A percentile compares a stretch with the other conserved stretches of the same genome.
These are phyloP conservation scores for Tromatobia lineatoria DNA, from an alignment of 2,888 invertebrate genomes.

Conservation along the genomic window DNA sequence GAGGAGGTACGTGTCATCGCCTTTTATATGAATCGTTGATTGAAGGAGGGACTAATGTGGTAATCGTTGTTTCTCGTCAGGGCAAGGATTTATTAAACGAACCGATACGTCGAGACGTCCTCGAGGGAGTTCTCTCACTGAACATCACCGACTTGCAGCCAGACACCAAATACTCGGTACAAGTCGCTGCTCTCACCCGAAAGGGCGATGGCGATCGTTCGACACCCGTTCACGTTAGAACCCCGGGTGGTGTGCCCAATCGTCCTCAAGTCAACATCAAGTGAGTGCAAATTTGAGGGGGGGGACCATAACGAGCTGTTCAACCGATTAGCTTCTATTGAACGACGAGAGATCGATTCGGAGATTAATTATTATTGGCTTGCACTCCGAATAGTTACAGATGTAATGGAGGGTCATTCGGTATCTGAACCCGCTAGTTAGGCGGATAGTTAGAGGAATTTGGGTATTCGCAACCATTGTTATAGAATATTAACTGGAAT, in stretches of 20 bases:
- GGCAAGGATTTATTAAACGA: conserved; percentile 93
- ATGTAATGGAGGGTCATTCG: no score
- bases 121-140: conserved; percentile 91
- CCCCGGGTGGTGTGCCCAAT: conserved; percentile 97
- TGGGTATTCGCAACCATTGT: no score
- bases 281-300: conserved; percentile 86
- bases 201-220: conserved; percentile 99
- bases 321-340: neutral
- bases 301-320: neutral
- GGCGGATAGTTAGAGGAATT: no score
- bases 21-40: conserved; percentile 13
- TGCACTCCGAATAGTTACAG: no score
- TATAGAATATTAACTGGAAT: no score
- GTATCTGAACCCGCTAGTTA: no score
- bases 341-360: no score
- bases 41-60: neutral
- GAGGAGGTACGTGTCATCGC: conserved; percentile 89
- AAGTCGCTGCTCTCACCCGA: conserved; percentile 97
- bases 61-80: conserved; percentile 82
- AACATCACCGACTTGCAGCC: conserved; percentile 97
- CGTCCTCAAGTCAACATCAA: conserved; percentile 93
- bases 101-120: conserved; percentile 95
- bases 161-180: conserved; percentile 96
- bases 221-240: conserved; percentile 93
- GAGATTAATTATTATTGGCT: no score